phyloP scores from a whole-genome alignment of 2,797 vertebrate genomes.

The Glyptemys insculpta region DNA sequence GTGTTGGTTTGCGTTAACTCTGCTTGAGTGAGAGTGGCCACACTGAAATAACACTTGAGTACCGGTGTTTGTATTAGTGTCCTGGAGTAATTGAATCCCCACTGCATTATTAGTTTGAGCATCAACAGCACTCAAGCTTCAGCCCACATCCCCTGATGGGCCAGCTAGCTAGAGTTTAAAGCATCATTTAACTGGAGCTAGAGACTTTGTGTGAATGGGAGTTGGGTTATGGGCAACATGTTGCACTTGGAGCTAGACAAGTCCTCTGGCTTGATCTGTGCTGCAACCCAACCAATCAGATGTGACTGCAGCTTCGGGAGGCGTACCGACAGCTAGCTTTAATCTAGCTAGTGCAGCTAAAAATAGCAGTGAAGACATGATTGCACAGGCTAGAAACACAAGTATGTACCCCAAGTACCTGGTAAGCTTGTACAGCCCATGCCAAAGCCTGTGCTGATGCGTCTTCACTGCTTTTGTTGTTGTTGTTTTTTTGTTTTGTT shows the following conservation, averaged over 20 bases:
- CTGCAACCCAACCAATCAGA: neutral
- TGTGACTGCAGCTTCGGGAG: neutral
- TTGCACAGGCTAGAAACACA: neutral
- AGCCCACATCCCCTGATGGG: neutral
- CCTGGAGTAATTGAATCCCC: neutral
- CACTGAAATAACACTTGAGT: neutral
- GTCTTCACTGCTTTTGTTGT: neutral
- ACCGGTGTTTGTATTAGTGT: neutral
- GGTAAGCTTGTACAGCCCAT: neutral
- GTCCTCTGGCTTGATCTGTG: neutral
- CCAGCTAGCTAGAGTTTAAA: neutral
- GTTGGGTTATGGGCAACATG: neutral
- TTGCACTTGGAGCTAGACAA: neutral
- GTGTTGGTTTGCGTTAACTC: neutral
- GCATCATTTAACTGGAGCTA: neutral
- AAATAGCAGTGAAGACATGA: neutral
- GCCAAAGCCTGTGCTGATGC: neutral
- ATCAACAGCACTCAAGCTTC: neutral
- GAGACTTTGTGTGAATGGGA: neutral
- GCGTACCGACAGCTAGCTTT: too few species aligned
- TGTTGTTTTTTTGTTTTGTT: too few species aligned
- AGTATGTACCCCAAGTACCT: neutral
- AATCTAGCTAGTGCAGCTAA: too few species aligned
- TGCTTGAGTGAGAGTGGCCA: neutral
- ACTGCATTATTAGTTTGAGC: neutral